Evolutionary conservation across 1,140 invertebrate genomes (phyloP), one percentile per base, ranked within the genome.

Genomic region (Halictus rubicundus): DNA sequence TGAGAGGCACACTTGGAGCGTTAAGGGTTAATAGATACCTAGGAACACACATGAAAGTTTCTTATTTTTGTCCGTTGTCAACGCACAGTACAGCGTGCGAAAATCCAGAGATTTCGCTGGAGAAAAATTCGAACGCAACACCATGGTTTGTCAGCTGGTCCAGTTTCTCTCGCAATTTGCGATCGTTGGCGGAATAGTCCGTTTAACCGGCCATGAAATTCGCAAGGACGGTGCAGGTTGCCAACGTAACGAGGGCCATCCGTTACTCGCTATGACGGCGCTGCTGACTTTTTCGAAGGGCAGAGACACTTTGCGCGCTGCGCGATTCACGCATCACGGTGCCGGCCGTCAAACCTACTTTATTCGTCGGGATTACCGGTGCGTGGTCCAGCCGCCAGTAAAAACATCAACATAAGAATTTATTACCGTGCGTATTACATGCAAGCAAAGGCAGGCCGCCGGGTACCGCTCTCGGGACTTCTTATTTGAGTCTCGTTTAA

Each of bases 401-500:
- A 39, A 66, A 75, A 39, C 66, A 77, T 70, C 27, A 66, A 70
- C 42, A 21, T 3, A 4, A 39, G 14, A 25, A 78, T 72, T 71
- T 78, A 78, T 78, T 39, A 21, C 23, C 37, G 21, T 16, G 10
- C 54, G 42, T 32, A 78, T 78, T 71, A 57, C 69, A n/a, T n/a
- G n/a, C n/a, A 32, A 46, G 19, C 25, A 23, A 27, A 6, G 9
- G 16, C 23, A 19, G 7, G 14, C 21, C 5, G 7, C 37, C 19
- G 6, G n/a, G 5, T 21, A 4, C 19, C 2, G 16, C 49, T 10
- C 42, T 2, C 14, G 25, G 23, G 63, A 72, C 21, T 65, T 65
- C 76, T 64, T 72, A 61, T 46, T 54, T 16, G 23, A 78, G 37
- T 64, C 23, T 25, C n/a, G 60, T 78, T 78, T 78, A 72, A 78